Evolutionary conservation across 2,797 vertebrate genomes (phyloP), one percentile per base, ranked within the genome.

Genomic region (Natrix natrix): DNA sequence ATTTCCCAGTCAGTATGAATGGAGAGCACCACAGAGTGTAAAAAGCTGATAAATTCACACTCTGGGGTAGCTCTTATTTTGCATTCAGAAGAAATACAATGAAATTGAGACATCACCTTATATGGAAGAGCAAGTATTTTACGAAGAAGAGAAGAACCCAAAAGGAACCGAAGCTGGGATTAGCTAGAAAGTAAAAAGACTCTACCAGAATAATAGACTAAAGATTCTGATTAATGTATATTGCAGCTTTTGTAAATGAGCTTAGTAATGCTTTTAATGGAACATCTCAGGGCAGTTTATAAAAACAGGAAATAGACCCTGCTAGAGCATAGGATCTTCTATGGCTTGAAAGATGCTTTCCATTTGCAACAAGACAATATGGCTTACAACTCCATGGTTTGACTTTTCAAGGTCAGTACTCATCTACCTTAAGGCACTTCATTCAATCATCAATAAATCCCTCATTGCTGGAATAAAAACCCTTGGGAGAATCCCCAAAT

Each of bases 51-150:
- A 87, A 91, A 86, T 60, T 69, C 32, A 86, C 4, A 0, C 17
- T 89, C 48, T 91, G 93, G 63, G 83, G 52, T 60, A 89, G 2
- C 48, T 89, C 32, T 89, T n/a, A 66, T 63, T 91, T 89, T 59
- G 2, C 52, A 91, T 89, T 91, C 87, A 91, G 0, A 48, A 83
- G 37, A 83, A 83, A 83, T 24, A 48, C 37, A 83, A 1, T 78
- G 3, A 78, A 43, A 78, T 48, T 1, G 4, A 83, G 37, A 43
- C 20, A 43, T 48, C 22, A 48, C 8, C 20, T 43, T 83, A 11
- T 83, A 24, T 48, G 17, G 8, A 83, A 83, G 74, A 83, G 20
- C 4, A 12, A 24, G 20, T 83, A 43, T 48, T 20, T 83, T 83
- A 83, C 1, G 24, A 43, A 48, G 20, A 83, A 83, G 48, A 83